Percentiles rank a stretch among this genome's conserved stretches.
phyloP scores from a whole-genome alignment of 2,888 invertebrate species.

The Clostera curtula region DNA sequence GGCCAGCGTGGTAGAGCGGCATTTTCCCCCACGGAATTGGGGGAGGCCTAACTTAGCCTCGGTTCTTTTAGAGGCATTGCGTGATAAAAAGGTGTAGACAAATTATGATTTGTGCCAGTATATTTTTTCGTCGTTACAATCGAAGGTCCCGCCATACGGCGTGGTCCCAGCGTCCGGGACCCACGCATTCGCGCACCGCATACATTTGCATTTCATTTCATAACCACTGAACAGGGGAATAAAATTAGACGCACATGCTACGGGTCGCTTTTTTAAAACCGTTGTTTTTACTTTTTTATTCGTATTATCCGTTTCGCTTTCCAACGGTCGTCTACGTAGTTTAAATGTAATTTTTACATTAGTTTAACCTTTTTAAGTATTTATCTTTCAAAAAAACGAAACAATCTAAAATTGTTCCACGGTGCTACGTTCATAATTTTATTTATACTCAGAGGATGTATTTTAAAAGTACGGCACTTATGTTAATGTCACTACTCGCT shows the following conservation, averaged over 20 bases:
- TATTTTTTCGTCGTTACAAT: neutral
- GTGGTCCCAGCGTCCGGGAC: conserved; percentile 10
- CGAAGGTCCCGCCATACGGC: neutral
- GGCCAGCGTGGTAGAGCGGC: too few species aligned
- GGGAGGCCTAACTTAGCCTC: too few species aligned
- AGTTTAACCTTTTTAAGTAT: neutral
- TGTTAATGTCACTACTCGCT: conserved; percentile 39
- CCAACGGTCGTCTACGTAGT: conserved; percentile 34
- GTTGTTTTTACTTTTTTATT: conserved; percentile 52
- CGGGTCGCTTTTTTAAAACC: conserved; percentile 51
- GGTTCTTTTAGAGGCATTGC: too few species aligned
- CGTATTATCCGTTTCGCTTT: conserved; percentile 33
- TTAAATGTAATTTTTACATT: conserved; percentile 7
- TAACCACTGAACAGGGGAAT: conserved; percentile 71
- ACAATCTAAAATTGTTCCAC: too few species aligned
- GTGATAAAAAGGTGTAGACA: too few species aligned
- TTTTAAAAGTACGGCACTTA: too few species aligned
- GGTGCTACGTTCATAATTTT: too few species aligned
- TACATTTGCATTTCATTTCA: conserved; percentile 73
- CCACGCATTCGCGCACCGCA: conserved; percentile 40
- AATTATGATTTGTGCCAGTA: neutral
- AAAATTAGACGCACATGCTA: conserved; percentile 70
- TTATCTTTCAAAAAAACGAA: too few species aligned
- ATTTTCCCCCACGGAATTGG: too few species aligned
- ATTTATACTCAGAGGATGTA: too few species aligned